Evolutionary conservation across 2,113 vertebrate genomes (phyloP).

Genomic region (Edolisoma coerulescens): DNA sequence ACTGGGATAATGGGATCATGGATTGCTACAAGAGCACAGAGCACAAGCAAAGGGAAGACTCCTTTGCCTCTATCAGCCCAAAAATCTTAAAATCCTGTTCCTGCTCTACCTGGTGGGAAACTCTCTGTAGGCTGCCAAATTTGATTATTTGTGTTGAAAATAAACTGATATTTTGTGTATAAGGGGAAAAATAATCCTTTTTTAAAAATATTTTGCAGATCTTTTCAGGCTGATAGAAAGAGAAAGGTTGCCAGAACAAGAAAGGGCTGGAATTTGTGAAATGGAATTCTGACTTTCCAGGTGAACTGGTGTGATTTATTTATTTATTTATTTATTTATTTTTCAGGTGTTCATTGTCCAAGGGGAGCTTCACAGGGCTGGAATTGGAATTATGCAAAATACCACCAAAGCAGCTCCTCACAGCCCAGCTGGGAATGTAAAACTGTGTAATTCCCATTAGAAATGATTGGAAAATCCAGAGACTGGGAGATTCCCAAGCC

Average conservation of each 20-base stretch:
- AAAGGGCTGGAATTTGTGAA: not conserved
- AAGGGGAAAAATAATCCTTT: not conserved
- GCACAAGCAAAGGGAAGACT: not conserved
- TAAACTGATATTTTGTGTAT: not conserved
- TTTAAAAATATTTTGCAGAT: not conserved
- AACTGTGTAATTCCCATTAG: not conserved
- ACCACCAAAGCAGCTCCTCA: not conserved
- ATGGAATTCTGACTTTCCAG: not conserved
- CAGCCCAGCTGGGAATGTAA: not conserved
- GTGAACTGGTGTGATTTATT: not conserved
- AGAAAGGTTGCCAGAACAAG: not conserved
- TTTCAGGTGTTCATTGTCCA: not conserved
- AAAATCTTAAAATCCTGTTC: not conserved
- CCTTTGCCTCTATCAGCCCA: not conserved
- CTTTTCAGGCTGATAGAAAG: not conserved
- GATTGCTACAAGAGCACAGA: not conserved
- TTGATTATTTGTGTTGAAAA: not conserved
- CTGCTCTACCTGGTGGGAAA: not conserved
- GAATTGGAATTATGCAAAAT: conserved; percentile 24
- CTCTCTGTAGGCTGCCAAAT: not conserved
- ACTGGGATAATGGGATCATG: not conserved
- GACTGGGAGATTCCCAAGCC: conserved; percentile 18
- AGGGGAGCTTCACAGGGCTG: not conserved
- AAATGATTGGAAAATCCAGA: not conserved
- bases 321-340: not conserved